Base-by-base conservation (phyloP, 2,113 vertebrate genomes). In the Oreochromis niloticus region DNA sequence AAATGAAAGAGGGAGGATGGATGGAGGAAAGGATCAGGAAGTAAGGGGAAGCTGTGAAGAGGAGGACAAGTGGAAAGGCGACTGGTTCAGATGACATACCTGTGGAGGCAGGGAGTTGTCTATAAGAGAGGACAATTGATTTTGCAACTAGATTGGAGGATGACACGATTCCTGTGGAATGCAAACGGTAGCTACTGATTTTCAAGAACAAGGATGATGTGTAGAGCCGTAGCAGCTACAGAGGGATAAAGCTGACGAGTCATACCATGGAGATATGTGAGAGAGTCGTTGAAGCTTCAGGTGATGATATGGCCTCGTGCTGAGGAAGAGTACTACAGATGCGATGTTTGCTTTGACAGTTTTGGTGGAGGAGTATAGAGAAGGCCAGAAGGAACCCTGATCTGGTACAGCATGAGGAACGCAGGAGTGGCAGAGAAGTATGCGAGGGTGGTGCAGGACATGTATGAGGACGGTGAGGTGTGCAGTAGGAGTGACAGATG, bases 331-430 rank as follows among this genome's bases (percentile, higher is more conserved):
- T 43, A 17, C 39, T 27, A 46, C 68, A 73, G 39, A 71, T 46
- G 13, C 27, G 13, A 46, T 73, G 5, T 73, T 4, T 46, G 68
- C 22, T 46, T 73, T 48, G 41, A 2, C 41, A 30, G 22, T 73
- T 46, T 73, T 73, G 68, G 43, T 73, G 68, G 22, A 27, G 66
- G 27, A 73, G 66, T 46, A 24, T 27, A 71, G n/a, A 71, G 39
- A 73, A 73, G 39, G 68, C 2, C 22, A 46, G n/a, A 73, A 46
- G 8, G 8, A 73, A 9, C 4, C 8, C n/a, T 27, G 3, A 24
- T 73, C 39, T 73, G 39, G 0, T 27, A 27, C 0, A 27, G 0
- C 39, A 24, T 27, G n/a, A 46, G 22, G 13, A 1, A 17, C 3
- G 22, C 41, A 27, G 22, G 41, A 16, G 39, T 46, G 68, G 68